Evolutionary conservation across 2,797 vertebrate species (phyloP).

Genomic region (Mus caroli): DNA sequence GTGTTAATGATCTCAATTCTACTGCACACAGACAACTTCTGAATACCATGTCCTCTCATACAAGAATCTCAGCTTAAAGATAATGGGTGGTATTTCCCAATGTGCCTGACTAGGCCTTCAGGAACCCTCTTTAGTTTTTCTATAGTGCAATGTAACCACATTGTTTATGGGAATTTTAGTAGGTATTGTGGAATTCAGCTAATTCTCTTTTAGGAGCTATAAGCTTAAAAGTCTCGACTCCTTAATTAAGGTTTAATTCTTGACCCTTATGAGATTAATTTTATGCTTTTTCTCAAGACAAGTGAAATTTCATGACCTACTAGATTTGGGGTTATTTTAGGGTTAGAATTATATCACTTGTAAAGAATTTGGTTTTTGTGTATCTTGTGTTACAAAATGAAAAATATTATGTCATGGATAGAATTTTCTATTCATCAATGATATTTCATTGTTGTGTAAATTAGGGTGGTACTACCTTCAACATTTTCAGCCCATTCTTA

Average conservation of each 20-base stretch:
- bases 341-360: neutral
- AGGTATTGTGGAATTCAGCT: neutral
- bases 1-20: neutral
- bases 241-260: neutral
- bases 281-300: neutral
- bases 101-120: neutral
- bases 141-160: neutral
- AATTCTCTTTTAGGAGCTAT: neutral
- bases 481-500: conserved; percentile 35
- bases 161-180: neutral
- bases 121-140: neutral
- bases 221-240: conserved; percentile 26
- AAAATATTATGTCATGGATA: neutral
- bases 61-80: neutral
- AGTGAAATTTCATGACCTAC: neutral
- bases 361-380: conserved; percentile 4
- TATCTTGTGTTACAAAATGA: neutral
- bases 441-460: conserved; percentile 27
- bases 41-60: neutral
- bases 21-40: neutral
- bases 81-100: neutral
- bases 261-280: neutral
- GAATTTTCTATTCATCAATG: neutral
- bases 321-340: conserved; percentile 2
- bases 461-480: neutral